Base-by-base conservation (phyloP, 2,888 invertebrate genomes). In the Digitonthophagus gazella region DNA sequence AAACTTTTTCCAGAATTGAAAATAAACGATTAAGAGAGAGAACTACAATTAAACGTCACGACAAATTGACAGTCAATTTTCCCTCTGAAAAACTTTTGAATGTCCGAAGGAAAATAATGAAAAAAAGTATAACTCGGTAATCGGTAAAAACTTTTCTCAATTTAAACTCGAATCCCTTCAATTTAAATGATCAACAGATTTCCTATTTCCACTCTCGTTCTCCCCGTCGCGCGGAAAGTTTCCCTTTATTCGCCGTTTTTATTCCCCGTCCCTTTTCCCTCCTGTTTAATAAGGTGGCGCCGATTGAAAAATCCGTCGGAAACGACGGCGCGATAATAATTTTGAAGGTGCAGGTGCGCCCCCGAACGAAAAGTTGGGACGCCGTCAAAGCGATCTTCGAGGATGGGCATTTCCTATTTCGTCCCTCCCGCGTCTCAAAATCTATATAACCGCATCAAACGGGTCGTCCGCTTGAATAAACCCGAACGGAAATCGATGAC, bases 401-500 rank as follows among this genome's bases (percentile, higher is more conserved):
- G 28, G 28, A 44, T 44, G 28, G 28, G 28, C 28, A 61, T 61
- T 61, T 65, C 65, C 20, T 58, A 58, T 68, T 16, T 11, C 54
- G 65, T 44, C 65, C 65, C 68, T 44, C 57, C 58, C 58, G 44
- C 11, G 65, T 18, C 68, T 22, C 18, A 61, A 61, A 61, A 61
- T 61, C 61, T 61, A 61, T 67, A 57, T 68, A 68, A 65, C 65
- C 22, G 44, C 58, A 65, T 44, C 44, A 68, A 68, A 65, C 68
- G 65, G 28, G 64, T 68, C 58, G 64, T 57, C 56, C 67, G 58
- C 67, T 68, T 22, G 57, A 68, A 68, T 68, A 68, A n/a, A 64
- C 55, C 65, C 65, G 58, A 68, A 57, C 55, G 58, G 54, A 68
- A 68, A 68, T 68, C 68, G 58, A 68, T 68, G 44, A 61, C 61